These are phyloP conservation scores for Myiozetetes cayanensis DNA, from an alignment of 2,113 vertebrate genomes.

Conservation along the genomic window DNA sequence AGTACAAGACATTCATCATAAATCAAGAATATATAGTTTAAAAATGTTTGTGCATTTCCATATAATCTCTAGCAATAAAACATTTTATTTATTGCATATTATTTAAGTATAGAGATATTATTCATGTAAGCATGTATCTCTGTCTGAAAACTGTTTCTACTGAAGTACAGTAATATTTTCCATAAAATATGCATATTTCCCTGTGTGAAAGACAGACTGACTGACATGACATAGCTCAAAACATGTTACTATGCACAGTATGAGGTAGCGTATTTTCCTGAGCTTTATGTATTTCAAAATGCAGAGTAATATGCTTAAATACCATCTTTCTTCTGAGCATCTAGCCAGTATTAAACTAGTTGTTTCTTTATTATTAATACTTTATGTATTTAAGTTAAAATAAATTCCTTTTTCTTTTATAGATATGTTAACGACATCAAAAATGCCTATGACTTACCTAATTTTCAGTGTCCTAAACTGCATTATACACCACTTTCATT, in stretches of 20 bases:
- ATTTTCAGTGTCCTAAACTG: background rate
- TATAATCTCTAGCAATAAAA: background rate
- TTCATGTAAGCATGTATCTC: background rate
- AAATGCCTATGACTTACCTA: background rate
- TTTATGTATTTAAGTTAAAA: background rate
- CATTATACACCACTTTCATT: background rate
- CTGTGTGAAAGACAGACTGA: background rate
- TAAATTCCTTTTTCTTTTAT: background rate
- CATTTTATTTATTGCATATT: too few relatives aligned
- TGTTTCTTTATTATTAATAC: background rate
- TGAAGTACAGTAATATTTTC: background rate
- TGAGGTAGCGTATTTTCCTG: background rate
- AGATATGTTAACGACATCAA: background rate
- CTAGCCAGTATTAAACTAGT: background rate
- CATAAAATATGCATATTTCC: background rate
- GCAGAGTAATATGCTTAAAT: background rate
- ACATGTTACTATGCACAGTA: background rate
- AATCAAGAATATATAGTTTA: background rate
- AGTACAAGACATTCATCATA: background rate
- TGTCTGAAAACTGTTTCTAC: background rate
- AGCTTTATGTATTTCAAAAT: background rate
- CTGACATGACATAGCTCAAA: background rate
- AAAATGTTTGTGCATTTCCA: background rate
- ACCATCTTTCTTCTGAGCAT: background rate
- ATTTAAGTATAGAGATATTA: background rate